phyloP scores from a whole-genome alignment of 1,140 invertebrate genomes.

The Mamestra configurata region DNA sequence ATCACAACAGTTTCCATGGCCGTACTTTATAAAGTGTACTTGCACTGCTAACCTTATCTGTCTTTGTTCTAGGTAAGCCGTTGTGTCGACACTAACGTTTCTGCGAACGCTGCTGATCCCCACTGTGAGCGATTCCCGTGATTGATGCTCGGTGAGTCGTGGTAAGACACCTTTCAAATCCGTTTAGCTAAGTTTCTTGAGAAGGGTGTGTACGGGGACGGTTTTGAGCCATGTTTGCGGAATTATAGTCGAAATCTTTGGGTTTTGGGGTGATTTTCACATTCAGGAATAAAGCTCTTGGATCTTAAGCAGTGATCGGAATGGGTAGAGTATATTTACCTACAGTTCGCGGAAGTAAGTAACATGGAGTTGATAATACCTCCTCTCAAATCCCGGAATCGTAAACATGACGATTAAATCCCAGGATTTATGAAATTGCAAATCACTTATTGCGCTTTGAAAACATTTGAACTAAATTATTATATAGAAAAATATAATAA shows the following conservation, averaged over 20 bases:
- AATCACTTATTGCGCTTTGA: too few relatives aligned
- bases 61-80: conserved; percentile 52
- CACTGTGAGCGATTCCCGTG: conserved; percentile 23
- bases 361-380: too few relatives aligned
- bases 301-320: too few relatives aligned
- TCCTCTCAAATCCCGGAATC: too few relatives aligned
- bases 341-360: too few relatives aligned
- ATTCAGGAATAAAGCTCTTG: too few relatives aligned
- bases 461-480: too few relatives aligned
- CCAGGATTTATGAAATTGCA: too few relatives aligned
- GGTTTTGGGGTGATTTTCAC: background rate
- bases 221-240: background rate
- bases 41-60: conserved; percentile 30
- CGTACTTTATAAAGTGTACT: conserved; percentile 9
- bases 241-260: background rate
- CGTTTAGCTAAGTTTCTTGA: conserved; percentile 5
- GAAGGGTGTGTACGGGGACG: background rate
- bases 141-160: conserved; percentile 16
- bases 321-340: too few relatives aligned
- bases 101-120: conserved; percentile 43
- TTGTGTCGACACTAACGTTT: conserved; percentile 41
- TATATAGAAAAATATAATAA: too few relatives aligned
- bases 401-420: too few relatives aligned
- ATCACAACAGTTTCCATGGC: conserved; percentile 22
- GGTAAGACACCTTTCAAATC: conserved; percentile 7